Percentiles rank a stretch among this genome's conserved stretches.
Conservation (phyloP, 2,797 vertebrate species). For the Coregonus ussuriensis region DNA sequence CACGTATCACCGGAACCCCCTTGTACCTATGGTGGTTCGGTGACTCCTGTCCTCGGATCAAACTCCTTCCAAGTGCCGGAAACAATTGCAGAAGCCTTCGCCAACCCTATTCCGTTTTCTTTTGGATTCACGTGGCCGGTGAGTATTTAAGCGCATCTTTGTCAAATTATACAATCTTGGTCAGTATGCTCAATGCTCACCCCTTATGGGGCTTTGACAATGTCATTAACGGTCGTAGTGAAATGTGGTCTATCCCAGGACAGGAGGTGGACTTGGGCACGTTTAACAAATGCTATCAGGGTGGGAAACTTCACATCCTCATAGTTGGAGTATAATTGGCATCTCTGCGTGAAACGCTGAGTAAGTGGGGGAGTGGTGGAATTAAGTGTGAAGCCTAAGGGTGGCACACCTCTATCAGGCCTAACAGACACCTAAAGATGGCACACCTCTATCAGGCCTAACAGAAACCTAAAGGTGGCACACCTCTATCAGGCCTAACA, state of each 20-base stretch:
- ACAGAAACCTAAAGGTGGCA: too few relatives aligned
- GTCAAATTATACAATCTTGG: neutral
- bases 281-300: conserved; percentile 64
- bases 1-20: conserved; percentile 95
- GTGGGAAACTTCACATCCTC: conserved; percentile 78
- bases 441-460: too few relatives aligned
- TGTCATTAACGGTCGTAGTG: conserved; percentile 55
- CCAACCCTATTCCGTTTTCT: conserved; percentile 91
- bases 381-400: conserved; percentile 71
- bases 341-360: conserved; percentile 80
- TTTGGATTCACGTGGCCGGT: conserved; percentile 98
- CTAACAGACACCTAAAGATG: too few relatives aligned
- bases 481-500: too few relatives aligned
- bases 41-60: conserved; percentile 93
- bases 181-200: neutral
- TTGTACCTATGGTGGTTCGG: conserved; percentile 93
- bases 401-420: conserved; percentile 1
- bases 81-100: conserved; percentile 84
- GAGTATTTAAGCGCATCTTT: conserved; percentile 65
- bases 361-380: conserved; percentile 75
- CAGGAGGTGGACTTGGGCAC: conserved; percentile 40
- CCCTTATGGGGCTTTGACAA: neutral
- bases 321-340: conserved; percentile 73
- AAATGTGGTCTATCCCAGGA: conserved; percentile 25
- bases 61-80: conserved; percentile 96